phyloP scores from a whole-genome alignment of 64 coral and sea anemone genomes.

The Montipora cactus region DNA sequence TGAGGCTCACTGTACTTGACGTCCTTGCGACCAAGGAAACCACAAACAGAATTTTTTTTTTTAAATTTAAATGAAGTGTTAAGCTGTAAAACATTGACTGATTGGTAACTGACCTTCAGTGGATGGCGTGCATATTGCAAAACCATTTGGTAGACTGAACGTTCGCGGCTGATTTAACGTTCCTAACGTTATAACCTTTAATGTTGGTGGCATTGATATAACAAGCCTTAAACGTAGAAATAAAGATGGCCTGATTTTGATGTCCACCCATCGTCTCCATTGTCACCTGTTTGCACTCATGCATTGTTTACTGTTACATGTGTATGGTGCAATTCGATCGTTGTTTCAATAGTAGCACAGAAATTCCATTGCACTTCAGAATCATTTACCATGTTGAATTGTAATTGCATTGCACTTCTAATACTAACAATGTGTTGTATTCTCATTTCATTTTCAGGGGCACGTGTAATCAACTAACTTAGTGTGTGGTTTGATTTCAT shows the following conservation, averaged over 20 bases:
- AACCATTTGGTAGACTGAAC: not conserved
- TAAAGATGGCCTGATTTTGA: not conserved
- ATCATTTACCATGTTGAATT: not conserved
- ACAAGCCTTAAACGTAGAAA: not conserved
- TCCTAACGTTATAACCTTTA: not conserved
- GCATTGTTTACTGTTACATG: not conserved
- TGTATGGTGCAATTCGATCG: not conserved
- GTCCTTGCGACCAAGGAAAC: not conserved
- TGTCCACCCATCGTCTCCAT: not conserved
- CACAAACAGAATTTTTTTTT: not conserved
- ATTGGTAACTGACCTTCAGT: not conserved
- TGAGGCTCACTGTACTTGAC: not conserved
- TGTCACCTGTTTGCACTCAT: not conserved
- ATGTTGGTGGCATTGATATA: not conserved
- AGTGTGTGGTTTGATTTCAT: not conserved
- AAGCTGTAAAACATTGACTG: not conserved
- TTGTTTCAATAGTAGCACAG: not conserved
- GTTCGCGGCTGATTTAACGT: not conserved
- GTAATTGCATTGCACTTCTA: not conserved
- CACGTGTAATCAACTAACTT: not conserved
- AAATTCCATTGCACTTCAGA: not conserved
- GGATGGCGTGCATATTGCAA: not conserved
- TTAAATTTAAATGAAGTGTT: not conserved
- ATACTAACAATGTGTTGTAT: constrained; percentile 6
- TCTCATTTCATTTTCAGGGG: not conserved